Evolutionary conservation across 2,888 invertebrate genomes (phyloP).

Genomic region (Tinea trinotella): DNA sequence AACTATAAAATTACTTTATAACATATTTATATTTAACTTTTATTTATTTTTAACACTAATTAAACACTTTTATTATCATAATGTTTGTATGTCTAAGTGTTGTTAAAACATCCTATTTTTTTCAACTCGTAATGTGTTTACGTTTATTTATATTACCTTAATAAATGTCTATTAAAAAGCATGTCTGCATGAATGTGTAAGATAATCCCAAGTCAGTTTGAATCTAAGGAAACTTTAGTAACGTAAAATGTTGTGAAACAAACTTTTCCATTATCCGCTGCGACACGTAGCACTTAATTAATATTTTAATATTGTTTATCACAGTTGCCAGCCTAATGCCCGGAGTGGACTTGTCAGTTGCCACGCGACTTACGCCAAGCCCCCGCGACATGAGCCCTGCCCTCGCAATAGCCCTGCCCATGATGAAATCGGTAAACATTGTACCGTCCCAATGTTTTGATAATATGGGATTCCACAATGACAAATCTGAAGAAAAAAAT

Average conservation of each 20-base stretch:
- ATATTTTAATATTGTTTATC: constrained; percentile 18
- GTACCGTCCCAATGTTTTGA: constrained; percentile 63
- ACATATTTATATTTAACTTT: too few species aligned
- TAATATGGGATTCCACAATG: constrained; percentile 61
- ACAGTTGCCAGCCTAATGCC: constrained; percentile 68
- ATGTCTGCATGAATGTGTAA: constrained; percentile 1
- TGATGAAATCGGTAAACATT: constrained; percentile 71
- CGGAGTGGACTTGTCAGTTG: constrained; percentile 74
- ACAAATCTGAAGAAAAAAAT: constrained; percentile 41
- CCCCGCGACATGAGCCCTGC: constrained; percentile 77
- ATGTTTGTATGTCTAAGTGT: constrained; percentile 1
- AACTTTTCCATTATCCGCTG: not conserved
- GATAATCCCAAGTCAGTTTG: not conserved
- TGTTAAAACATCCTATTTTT: not conserved
- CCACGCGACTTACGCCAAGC: constrained; percentile 77
- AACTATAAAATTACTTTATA: too few species aligned
- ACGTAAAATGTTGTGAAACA: constrained; percentile 4
- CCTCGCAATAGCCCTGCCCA: constrained; percentile 73
- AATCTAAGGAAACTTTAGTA: not conserved
- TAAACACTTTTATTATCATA: not conserved
- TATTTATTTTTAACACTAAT: not conserved
- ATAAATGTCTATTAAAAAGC: not conserved
- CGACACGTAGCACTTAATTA: not conserved
- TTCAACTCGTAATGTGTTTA: not conserved
- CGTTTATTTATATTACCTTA: not conserved